Evolutionary conservation across 2,797 vertebrate genomes (phyloP), one percentile per base, ranked within the genome.

Genomic region (Danionella dracula): DNA sequence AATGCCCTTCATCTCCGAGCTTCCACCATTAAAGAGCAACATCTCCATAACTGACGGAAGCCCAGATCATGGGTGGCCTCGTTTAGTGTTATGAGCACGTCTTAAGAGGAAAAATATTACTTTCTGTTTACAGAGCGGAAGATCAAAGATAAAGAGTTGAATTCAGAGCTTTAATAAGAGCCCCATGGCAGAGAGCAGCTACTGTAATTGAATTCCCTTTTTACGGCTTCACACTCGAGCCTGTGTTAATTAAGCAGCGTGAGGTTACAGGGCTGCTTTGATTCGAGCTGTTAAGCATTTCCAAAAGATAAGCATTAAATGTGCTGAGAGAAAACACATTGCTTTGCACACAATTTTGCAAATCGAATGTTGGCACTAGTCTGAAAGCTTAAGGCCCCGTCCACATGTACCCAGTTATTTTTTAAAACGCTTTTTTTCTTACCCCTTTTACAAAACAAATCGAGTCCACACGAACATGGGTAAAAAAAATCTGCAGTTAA

Each of bases 21-120:
- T n/a, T n/a, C n/a, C n/a, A n/a, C n/a, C n/a, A n/a, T n/a, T n/a
- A 62, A 49, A 48, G 44, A 13, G 42, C 8, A n/a, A 58, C 20
- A 49, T 48, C 35, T 48, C 73, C 65, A 32, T 38, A 65, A 57
- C 71, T 71, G 70, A 68, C 71, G 12, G 61, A 54, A 44, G 31
- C 42, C 13, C 50, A 27, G 49, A 40, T 59, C 66, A 57, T 65
- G 74, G 68, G 76, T 80, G 78, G 78, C 64, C 78, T 73, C 46
- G 69, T 78, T 69, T 71, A 73, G 59, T 60, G 38, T 73, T 65
- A 68, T 63, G 20, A 51, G 72, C 50, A 44, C 63, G 49, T 61
- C 55, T 44, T 50, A 1, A 48, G 23, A 17, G 12, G 15, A 72
- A 66, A 72, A 72, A 35, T 2, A 53, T 68, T 62, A 15, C 15